Evolutionary conservation across 1,140 invertebrate species (phyloP).

Genomic region (Drosophila baimaii): DNA sequence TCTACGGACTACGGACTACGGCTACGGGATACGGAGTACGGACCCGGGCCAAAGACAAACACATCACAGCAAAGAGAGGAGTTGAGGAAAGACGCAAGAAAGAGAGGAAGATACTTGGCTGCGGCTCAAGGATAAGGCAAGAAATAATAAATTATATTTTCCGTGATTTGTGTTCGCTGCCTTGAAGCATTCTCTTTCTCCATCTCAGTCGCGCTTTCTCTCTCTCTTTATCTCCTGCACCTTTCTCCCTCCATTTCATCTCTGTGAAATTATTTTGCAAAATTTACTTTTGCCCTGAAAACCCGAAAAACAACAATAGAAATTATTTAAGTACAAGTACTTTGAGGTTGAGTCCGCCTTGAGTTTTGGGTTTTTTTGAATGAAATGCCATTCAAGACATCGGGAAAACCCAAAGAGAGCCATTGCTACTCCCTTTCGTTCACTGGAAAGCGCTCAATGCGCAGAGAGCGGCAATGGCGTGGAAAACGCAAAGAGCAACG

Average conservation of each 20-base stretch:
- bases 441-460: slow-evolving; percentile 57
- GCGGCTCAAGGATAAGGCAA: slow-evolving; percentile 79
- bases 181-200: slow-evolving; percentile 35
- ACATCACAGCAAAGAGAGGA: slow-evolving; percentile 17
- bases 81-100: background rate
- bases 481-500: slow-evolving; percentile 21
- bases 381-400: slow-evolving; percentile 23
- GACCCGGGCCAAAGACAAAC: slow-evolving; percentile 48
- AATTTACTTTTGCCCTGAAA: slow-evolving; percentile 40
- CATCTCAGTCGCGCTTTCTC: background rate
- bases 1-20: slow-evolving; percentile 10
- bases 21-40: slow-evolving; percentile 5
- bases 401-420: slow-evolving; percentile 20
- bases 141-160: slow-evolving; percentile 83
- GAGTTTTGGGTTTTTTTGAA: slow-evolving; percentile 45
- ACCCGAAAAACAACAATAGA: slow-evolving; percentile 38
- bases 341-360: slow-evolving; percentile 30
- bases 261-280: slow-evolving; percentile 37
- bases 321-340: slow-evolving; percentile 42
- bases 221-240: background rate
- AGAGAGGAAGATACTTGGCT: slow-evolving; percentile 58
- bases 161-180: slow-evolving; percentile 73
- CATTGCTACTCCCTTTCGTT: slow-evolving; percentile 11
- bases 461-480: slow-evolving; percentile 48
- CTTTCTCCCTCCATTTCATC: background rate